These are phyloP conservation scores for Epirrhoe alternata DNA, from an alignment of 2,888 invertebrate species.

Conservation along the genomic window DNA sequence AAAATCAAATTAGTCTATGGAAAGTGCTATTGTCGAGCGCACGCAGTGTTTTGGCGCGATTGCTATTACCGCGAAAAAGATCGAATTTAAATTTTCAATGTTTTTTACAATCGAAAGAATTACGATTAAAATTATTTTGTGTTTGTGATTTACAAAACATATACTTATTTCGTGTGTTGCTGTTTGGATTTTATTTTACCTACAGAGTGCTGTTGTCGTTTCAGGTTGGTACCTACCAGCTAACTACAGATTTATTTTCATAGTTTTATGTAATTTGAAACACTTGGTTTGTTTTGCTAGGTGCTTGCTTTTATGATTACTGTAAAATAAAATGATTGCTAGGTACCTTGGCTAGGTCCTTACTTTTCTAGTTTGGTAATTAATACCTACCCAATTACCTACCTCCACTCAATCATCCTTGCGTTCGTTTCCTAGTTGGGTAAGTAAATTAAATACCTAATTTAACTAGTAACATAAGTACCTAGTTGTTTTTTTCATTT, in stretches of 20 bases:
- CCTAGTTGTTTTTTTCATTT: too few relatives aligned
- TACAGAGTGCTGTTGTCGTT: background rate
- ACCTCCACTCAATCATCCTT: too few relatives aligned
- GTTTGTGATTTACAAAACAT: background rate
- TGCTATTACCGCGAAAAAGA: conserved; percentile 46
- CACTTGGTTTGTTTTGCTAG: too few relatives aligned
- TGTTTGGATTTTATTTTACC: background rate
- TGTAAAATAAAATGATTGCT: too few relatives aligned
- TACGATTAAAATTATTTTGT: background rate
- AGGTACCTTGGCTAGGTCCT: too few relatives aligned
- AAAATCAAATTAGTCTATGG: conserved; percentile 56
- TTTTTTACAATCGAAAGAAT: background rate
- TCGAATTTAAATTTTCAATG: background rate
- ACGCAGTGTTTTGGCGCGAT: conserved; percentile 45
- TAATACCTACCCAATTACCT: too few relatives aligned
- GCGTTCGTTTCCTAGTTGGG: too few relatives aligned
- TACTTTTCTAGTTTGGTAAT: too few relatives aligned
- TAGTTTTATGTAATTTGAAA: background rate
- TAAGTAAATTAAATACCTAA: too few relatives aligned
- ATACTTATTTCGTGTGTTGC: background rate
- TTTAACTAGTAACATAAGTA: too few relatives aligned
- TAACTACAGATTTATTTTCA: background rate
- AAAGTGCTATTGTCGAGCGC: conserved; percentile 53
- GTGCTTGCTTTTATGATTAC: too few relatives aligned
- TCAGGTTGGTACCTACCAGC: background rate